phyloP scores from a whole-genome alignment of 2,113 vertebrate genomes.

The Eubucco bourcierii region DNA sequence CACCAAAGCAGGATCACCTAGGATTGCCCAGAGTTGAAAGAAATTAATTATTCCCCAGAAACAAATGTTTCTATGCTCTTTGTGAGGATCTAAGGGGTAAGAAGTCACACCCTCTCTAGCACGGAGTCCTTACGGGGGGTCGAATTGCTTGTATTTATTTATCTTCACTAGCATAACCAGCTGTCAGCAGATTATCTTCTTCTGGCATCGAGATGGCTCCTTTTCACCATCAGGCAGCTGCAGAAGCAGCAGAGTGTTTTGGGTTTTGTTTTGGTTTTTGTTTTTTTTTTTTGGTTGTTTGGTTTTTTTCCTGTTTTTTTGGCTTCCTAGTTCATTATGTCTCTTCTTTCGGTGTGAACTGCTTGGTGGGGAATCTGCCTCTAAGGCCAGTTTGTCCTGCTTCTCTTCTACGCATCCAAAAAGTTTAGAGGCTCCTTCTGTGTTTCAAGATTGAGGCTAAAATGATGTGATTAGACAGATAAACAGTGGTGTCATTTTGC shows the following conservation, averaged over 20 bases:
- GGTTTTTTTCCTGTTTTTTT: neutral
- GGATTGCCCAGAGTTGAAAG: neutral
- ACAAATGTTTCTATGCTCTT: neutral
- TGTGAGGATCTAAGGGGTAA: neutral
- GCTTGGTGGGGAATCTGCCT: neutral
- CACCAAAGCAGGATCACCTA: too few species aligned
- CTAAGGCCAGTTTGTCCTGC: neutral
- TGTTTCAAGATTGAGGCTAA: neutral
- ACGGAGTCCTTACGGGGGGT: slow-evolving; percentile 3
- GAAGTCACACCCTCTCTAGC: neutral
- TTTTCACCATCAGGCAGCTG: slow-evolving; percentile 35
- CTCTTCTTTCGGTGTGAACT: neutral
- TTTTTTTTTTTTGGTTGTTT: neutral
- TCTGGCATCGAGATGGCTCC: slow-evolving; percentile 5
- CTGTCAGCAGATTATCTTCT: slow-evolving; percentile 57
- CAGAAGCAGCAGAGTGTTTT: neutral
- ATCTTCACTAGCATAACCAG: slow-evolving; percentile 27
- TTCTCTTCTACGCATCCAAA: neutral
- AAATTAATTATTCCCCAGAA: slow-evolving; percentile 34
- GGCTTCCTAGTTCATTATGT: neutral
- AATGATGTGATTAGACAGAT: neutral
- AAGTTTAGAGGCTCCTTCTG: neutral
- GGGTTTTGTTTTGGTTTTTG: neutral
- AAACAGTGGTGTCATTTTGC: neutral
- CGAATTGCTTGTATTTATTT: slow-evolving; percentile 43